phyloP scores from a whole-genome alignment of 1,140 invertebrate species.

The Saccostrea cuccullata region DNA sequence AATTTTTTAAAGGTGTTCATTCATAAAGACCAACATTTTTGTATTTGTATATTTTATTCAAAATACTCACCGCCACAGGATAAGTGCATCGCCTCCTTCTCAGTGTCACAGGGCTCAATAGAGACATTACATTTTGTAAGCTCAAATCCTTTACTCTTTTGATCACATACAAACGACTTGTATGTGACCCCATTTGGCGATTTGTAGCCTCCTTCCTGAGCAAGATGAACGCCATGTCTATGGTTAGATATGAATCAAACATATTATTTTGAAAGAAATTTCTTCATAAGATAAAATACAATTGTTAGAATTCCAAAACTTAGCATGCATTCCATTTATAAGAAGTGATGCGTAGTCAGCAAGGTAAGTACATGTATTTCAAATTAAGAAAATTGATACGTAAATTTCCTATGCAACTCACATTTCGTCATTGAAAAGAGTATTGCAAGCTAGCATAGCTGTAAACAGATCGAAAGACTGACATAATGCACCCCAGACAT shows the following conservation, averaged over 20 bases:
- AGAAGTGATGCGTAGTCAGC: too few relatives aligned
- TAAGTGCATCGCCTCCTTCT: neutral
- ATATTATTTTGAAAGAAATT: too few relatives aligned
- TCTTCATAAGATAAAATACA: too few relatives aligned
- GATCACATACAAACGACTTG: neutral
- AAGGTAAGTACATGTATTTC: too few relatives aligned
- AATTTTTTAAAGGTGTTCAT: neutral
- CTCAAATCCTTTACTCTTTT: neutral
- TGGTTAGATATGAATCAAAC: neutral
- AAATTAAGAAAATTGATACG: too few relatives aligned
- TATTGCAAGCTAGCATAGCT: constrained; percentile 5
- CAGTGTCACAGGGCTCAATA: neutral
- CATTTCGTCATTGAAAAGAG: neutral
- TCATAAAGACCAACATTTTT: neutral
- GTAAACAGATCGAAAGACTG: neutral
- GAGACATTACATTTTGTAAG: neutral
- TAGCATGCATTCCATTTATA: too few relatives aligned
- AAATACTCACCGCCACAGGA: neutral
- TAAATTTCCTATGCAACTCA: neutral
- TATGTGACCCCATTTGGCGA: neutral
- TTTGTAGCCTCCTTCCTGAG: neutral
- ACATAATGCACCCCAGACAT: neutral
- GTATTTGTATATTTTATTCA: neutral
- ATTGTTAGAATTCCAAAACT: too few relatives aligned
- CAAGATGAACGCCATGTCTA: neutral